phyloP scores from a whole-genome alignment of 2,888 invertebrate genomes.

The Acanthosepion esculentum region DNA sequence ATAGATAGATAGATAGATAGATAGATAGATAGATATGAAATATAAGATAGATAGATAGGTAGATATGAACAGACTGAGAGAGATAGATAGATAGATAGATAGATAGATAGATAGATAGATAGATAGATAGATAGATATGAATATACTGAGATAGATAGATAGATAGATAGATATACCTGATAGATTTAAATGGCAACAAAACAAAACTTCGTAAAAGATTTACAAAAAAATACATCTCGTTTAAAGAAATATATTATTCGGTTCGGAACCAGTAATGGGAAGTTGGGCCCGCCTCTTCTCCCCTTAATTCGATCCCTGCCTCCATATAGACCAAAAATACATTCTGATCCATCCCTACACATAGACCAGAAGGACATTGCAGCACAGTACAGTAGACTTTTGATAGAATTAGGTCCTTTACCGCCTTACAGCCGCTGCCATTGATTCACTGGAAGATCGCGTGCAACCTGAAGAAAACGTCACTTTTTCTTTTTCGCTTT shows the following conservation, averaged over 20 bases:
- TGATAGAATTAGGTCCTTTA: neutral
- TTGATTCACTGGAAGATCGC: neutral
- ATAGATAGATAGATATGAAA: neutral
- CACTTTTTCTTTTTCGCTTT: neutral
- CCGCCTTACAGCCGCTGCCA: neutral
- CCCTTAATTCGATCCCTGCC: neutral
- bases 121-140: neutral
- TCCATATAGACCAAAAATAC: too few relatives aligned
- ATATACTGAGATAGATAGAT: neutral
- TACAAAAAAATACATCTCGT: neutral
- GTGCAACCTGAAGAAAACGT: neutral
- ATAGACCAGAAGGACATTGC: neutral
- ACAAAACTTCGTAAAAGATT: too few relatives aligned
- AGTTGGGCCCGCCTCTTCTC: neutral
- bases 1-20: neutral
- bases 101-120: too few relatives aligned
- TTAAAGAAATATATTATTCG: neutral
- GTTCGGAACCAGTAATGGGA: neutral
- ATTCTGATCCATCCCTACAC: too few relatives aligned
- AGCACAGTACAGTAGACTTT: neutral
- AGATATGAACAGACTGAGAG: too few relatives aligned
- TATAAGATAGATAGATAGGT: neutral
- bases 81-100: too few relatives aligned
- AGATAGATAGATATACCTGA: neutral
- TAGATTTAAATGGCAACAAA: neutral